Evolutionary conservation across 2,797 vertebrate species (phyloP).

Genomic region (Cryptoprocta ferox): DNA sequence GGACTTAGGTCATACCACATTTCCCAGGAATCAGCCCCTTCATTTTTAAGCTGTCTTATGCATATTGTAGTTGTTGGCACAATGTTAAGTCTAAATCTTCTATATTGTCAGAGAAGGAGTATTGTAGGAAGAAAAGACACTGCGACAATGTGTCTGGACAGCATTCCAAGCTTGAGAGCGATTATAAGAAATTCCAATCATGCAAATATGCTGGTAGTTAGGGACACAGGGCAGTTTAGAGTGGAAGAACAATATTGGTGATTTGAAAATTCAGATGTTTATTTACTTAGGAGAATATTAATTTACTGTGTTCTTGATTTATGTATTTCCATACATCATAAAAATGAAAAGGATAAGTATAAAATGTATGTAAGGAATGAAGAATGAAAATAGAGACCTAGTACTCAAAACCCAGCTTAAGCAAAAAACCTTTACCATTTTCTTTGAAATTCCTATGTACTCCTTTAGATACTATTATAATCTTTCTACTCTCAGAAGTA

Average conservation of each 20-base stretch:
- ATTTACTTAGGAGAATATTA: background rate
- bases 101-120: too few relatives aligned
- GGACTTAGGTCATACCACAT: too few relatives aligned
- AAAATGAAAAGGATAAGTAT: background rate
- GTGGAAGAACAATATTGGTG: background rate
- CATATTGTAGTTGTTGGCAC: too few relatives aligned
- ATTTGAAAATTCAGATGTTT: background rate
- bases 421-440: background rate
- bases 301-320: background rate
- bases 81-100: too few relatives aligned
- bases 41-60: too few relatives aligned
- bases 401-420: background rate
- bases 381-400: background rate
- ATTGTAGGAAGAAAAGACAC: too few relatives aligned
- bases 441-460: background rate
- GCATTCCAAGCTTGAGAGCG: too few relatives aligned
- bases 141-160: too few relatives aligned
- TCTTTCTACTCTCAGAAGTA: background rate
- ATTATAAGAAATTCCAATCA: too few relatives aligned
- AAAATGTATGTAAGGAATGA: background rate
- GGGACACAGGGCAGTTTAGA: too few relatives aligned
- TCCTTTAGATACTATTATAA: background rate
- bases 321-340: background rate
- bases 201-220: too few relatives aligned
- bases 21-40: too few relatives aligned